Evolutionary conservation across 2,797 vertebrate species (phyloP), one percentile per base, ranked within the genome.

Genomic region (Pseudopleuronectes americanus): DNA sequence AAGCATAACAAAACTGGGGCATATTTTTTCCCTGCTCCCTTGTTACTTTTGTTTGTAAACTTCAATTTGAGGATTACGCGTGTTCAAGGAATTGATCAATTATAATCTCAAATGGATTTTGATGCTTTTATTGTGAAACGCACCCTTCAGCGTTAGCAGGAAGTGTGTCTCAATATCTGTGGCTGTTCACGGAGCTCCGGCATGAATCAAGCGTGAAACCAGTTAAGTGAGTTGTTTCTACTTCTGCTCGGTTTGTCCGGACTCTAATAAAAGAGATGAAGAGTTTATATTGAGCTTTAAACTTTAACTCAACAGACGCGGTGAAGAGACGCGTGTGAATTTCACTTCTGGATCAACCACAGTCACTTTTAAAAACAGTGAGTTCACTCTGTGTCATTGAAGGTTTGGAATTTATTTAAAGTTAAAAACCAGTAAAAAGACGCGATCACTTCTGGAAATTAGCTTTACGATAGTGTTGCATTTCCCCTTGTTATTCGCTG

Each of bases 51-150:
- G 13, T 16, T 13, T 3, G 38, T 41, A 13, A 41, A 41, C 38
- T 41, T 2, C 14, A 47, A 47, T 47, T 17, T 47, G 17, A 17
- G 13, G 16, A 17, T 47, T 5, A 6, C 43, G 0, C 0, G 16
- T 47, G 14, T 47, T 16, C 16, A 47, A 51, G 8, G 8, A 10
- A 24, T 41, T 14, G 16, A 5, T 13, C 4, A n/a, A n/a, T 6
- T 19, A 19, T 26, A 10, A n/a, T 19, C 28, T 33, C 17, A 31
- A 52, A 3, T 31, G 0, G 4, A 1, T 36, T 24, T 26, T 5
- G 4, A 4, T 4, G 10, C 57, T 53, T 77, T 92, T 88, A 87
- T 81, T 87, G 1, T 85, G 85, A 87, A 82, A 69, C 0, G 48
- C 23, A 0, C 10, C 5, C 0, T 0, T 8, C 4, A 48, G 1